Evolutionary conservation across 2,113 vertebrate species (phyloP).

Genomic region (Benitochromis conjunctus): DNA sequence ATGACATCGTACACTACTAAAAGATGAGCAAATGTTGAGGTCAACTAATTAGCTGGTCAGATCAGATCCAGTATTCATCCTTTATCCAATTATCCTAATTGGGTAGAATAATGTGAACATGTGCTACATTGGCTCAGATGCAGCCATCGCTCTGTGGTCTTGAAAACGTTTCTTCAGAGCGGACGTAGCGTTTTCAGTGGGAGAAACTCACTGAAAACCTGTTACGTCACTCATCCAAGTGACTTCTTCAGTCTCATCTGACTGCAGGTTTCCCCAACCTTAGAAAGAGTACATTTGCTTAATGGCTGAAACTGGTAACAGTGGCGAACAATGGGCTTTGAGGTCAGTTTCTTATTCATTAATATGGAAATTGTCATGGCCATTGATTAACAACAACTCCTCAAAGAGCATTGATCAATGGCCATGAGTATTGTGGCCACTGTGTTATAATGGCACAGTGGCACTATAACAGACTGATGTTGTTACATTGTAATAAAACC

Average conservation of each 20-base stretch:
- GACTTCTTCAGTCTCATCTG: not conserved
- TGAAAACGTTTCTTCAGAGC: not conserved
- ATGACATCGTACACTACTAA: not conserved
- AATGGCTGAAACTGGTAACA: not conserved
- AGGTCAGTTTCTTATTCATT: not conserved
- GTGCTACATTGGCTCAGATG: not conserved
- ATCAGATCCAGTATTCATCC: not conserved
- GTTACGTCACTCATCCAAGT: not conserved
- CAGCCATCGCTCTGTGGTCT: not conserved
- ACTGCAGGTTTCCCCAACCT: not conserved
- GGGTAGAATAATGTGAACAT: not conserved
- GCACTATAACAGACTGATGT: not conserved
- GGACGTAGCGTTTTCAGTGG: fast-evolving
- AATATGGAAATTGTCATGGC: not conserved
- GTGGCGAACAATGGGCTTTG: not conserved
- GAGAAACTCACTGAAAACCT: not conserved
- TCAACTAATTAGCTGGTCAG: not conserved
- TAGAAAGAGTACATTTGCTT: not conserved
- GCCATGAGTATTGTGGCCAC: not conserved
- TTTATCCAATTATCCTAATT: not conserved
- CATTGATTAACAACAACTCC: not conserved
- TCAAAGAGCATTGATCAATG: not conserved
- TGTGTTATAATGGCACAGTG: not conserved
- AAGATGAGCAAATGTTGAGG: not conserved
- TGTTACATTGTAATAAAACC: not conserved